phyloP scores from a whole-genome alignment of 2,797 vertebrate genomes.

The Chrosomus eos region DNA sequence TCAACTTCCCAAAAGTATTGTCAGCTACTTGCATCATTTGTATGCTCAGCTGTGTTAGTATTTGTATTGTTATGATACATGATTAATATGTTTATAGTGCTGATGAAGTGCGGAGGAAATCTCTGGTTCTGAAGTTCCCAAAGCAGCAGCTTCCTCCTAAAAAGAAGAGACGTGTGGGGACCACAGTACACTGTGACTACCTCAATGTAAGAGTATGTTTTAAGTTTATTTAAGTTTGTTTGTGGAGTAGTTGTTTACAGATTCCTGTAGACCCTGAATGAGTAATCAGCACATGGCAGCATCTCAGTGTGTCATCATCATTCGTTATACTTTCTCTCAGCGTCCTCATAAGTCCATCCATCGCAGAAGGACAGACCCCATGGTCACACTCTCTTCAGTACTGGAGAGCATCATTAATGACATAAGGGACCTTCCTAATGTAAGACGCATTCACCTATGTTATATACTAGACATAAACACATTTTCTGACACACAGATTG shows the following conservation, averaged over 20 bases:
- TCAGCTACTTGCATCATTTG: neutral
- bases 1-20: neutral
- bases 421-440: slow-evolving; percentile 94
- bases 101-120: slow-evolving; percentile 96
- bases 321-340: slow-evolving; percentile 67
- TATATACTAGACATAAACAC: neutral
- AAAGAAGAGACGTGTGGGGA: slow-evolving; percentile 95
- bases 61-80: neutral
- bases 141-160: slow-evolving; percentile 97
- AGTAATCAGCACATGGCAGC: neutral
- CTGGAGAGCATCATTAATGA: slow-evolving; percentile 97
- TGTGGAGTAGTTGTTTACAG: neutral
- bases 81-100: slow-evolving; percentile 76
- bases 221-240: neutral
- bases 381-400: slow-evolving; percentile 97
- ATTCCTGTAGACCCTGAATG: neutral
- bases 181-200: slow-evolving; percentile 96
- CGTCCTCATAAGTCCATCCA: slow-evolving; percentile 98
- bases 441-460: slow-evolving; percentile 70
- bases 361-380: slow-evolving; percentile 94
- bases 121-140: slow-evolving; percentile 96
- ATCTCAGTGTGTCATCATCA: neutral
- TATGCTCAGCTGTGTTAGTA: neutral
- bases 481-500: neutral
- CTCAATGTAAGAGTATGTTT: slow-evolving; percentile 85